A percentile compares a stretch with the other conserved stretches of the same genome.
Evolutionary conservation across 2,113 vertebrate genomes (phyloP).

Genomic region (Oenanthe melanoleuca): DNA sequence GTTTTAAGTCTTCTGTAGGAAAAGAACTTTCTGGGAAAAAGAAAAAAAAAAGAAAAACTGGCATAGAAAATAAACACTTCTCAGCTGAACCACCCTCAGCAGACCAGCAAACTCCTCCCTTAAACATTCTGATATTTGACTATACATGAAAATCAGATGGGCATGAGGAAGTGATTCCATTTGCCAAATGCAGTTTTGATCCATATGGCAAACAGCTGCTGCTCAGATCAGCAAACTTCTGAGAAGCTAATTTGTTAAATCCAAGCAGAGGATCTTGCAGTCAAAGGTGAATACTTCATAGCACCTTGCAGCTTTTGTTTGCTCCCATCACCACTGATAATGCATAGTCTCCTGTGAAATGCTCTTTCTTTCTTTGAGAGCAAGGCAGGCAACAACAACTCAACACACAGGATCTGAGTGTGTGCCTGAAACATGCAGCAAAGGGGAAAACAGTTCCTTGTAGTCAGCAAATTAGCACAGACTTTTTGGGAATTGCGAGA

Average conservation of each 20-base stretch:
- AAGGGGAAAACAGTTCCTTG: not conserved
- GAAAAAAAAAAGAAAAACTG: not conserved
- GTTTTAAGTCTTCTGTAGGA: not conserved
- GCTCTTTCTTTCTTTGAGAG: not conserved
- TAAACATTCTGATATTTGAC: conserved; percentile 5
- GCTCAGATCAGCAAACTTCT: conserved; percentile 31
- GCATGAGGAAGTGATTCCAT: conserved; percentile 1
- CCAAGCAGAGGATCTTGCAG: not conserved
- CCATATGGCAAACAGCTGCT: conserved; percentile 63
- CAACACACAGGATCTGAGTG: not conserved
- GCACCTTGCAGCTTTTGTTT: conserved; percentile 10
- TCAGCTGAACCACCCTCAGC: not conserved
- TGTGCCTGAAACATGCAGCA: not conserved
- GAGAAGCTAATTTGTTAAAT: conserved; percentile 35
- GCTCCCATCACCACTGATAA: not conserved
- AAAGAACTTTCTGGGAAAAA: not conserved
- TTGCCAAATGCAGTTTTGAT: conserved; percentile 41
- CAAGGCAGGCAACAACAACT: not conserved
- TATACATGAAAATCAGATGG: conserved; percentile 60
- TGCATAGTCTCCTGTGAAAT: not conserved
- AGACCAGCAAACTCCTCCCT: conserved; percentile 4
- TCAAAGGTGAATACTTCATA: not conserved
- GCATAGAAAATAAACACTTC: conserved; percentile 14
- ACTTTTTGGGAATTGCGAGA: not conserved
- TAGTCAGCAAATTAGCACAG: not conserved